Conservation (phyloP, 2,888 invertebrate species). For the Xestia c-nigrum region DNA sequence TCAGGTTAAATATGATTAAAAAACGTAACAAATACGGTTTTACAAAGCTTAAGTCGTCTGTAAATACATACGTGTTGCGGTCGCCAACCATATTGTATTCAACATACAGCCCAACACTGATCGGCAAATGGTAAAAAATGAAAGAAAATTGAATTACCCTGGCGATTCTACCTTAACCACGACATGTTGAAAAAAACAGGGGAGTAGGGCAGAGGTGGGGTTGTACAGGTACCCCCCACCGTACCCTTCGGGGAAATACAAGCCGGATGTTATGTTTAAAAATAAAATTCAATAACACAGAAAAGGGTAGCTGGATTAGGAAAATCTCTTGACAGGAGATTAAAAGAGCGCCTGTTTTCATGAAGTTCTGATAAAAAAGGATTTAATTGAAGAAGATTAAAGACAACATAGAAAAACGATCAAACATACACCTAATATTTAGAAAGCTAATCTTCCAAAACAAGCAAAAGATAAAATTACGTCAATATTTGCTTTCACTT, state of each 20-base stretch:
- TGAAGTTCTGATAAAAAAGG: background rate
- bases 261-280: background rate
- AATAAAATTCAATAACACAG: background rate
- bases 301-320: background rate
- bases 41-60: no score
- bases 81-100: no score
- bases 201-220: background rate
- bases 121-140: no score
- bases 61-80: no score
- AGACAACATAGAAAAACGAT: background rate
- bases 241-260: background rate
- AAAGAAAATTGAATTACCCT: no score
- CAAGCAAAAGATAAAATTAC: conserved; percentile 35
- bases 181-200: background rate
- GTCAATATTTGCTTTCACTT: conserved; percentile 26
- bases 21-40: no score
- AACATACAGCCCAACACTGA: no score
- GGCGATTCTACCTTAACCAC: no score
- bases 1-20: no score
- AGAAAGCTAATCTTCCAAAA: conserved; percentile 34
- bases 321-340: background rate
- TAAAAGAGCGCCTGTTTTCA: background rate
- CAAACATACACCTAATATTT: conserved; percentile 15
- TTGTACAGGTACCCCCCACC: background rate
- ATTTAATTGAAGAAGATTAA: background rate